These are phyloP conservation scores for Drosophila tanythrix DNA, from an alignment of 2,888 invertebrate species.

Conservation along the genomic window DNA sequence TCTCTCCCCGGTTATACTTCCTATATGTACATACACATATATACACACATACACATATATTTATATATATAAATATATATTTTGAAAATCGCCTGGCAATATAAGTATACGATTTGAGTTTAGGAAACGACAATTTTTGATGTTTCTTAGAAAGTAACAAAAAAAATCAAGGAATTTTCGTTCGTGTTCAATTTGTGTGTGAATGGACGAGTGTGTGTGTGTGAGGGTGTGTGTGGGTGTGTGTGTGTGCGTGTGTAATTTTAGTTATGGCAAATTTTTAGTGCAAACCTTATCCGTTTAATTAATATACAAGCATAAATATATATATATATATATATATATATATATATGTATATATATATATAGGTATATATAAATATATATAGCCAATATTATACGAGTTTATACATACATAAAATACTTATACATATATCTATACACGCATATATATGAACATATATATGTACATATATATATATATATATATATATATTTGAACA, in stretches of 20 bases:
- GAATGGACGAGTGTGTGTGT: background rate
- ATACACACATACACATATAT: background rate
- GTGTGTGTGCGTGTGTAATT: conserved; percentile 10
- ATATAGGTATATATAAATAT: conserved; percentile 12
- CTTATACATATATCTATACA: conserved; percentile 25
- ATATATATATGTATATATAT: conserved; percentile 24
- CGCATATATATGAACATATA: conserved; percentile 14
- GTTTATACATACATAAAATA: conserved; percentile 36
- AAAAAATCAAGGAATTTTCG: conserved; percentile 31
- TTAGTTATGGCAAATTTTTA: conserved; percentile 51
- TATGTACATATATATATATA: conserved; percentile 23
- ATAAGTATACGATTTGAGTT: conserved; percentile 50
- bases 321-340: conserved; percentile 17
- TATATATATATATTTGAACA: conserved; percentile 32
- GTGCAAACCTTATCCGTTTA: conserved; percentile 44
- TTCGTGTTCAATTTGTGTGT: conserved; percentile 45
- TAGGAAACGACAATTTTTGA: background rate
- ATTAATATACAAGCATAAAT: conserved; percentile 16
- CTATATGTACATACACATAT: background rate
- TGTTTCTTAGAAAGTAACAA: background rate
- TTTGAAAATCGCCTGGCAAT: conserved; percentile 40
- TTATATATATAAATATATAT: conserved; percentile 3
- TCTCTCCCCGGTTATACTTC: conserved; percentile 7
- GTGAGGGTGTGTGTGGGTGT: background rate
- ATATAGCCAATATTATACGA: conserved; percentile 54